Base-by-base conservation (phyloP, 2,113 vertebrate genomes). In the Ovis canadensis region DNA sequence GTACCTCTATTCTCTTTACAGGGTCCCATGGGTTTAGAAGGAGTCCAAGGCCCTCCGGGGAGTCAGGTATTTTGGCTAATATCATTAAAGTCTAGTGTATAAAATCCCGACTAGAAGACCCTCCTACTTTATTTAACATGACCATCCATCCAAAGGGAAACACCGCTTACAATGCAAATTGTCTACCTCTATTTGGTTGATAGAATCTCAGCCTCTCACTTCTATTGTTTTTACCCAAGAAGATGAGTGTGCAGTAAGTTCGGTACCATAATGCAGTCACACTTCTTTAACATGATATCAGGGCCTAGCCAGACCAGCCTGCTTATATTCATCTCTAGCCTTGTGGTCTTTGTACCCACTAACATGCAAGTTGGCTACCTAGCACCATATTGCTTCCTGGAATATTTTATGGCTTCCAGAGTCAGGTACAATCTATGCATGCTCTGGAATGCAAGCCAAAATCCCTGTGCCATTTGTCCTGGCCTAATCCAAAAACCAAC, bases 1-100 rank as follows among this genome's bases (percentile, higher is more conserved):
- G 36, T 94, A 14, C 94, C 27, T 1, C 82, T 96, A 94, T 98
- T 98, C 85, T 88, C 97, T 3, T 97, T 97, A 90, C 98, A 99
- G 99, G 99, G 99, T 85, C 87, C 99, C 94, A 97, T 99, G 78
- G 99, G 99, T 94, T 98, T 98, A 45, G 99, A 99, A 91, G 99
- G 99, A 91, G 95, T 98, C 40, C 98, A 97, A 21, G 99, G 99
- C 1, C 33, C 96, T 98, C 93, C 96, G 14, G 99, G 99, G 36
- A 98, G 33, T 97, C 98, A 99, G 99, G 99, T 99, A 98, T 97
- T 84, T 95, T 89, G 94, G n/a, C 48, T 96, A 91, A 85, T 71
- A 78, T 92, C 48, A 40, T 87, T 95, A 92, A 98, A 77, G 17
- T 21, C 31, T 92, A 0, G 7, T 74, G 36, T 81, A 60, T 45